Base-by-base conservation (phyloP, 2,797 vertebrate genomes). In the Gobionotothen gibberifrons region DNA sequence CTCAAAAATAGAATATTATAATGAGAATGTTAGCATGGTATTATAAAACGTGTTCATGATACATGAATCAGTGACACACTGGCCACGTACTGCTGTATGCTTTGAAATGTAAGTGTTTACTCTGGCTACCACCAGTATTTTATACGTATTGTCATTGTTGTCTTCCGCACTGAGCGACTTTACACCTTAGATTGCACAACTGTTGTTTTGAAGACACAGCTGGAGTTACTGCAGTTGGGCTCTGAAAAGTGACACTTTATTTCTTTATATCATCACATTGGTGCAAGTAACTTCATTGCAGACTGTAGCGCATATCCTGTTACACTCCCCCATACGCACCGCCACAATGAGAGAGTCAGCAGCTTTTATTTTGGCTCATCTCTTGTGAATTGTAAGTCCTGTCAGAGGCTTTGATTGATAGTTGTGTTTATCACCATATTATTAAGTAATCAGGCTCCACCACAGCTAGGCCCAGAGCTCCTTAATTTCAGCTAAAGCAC, bases 381-480 rank as follows among this genome's bases (percentile, higher is more conserved):
- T 92, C 74, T 90, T 75, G 83, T 90, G 89, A 93, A 93, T 92
- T 93, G 91, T 88, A 90, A 90, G 88, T 91, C 83, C 87, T 88
- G 92, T 93, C 92, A 92, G 79, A 56, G 58, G 67, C 52, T 90
- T 89, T 94, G 94, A 95, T 95, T 92, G 92, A 95, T 94, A 89
- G 92, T 87, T 91, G 82, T 92, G 90, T 94, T 94, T 91, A 93
- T 94, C 92, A 94, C 88, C 87, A 85, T 95, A 90, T 95, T 94
- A 95, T 95, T 94, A 94, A 94, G 92, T 92, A 94, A 94, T 94
- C 93, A 95, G 88, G 73, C 81, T 87, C 74, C 76, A 88, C 92
- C 93, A 78, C 93, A 93, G 90, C 89, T 77, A 78, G 76, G 81
- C 76, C 87, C 88, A 80, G 87, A 93, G 83, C 84, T 91, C 90